Percentiles rank a stretch among this genome's conserved stretches.
These are phyloP conservation scores for Heterochromis multidens DNA, from an alignment of 2,113 vertebrate genomes.

Conservation along the genomic window DNA sequence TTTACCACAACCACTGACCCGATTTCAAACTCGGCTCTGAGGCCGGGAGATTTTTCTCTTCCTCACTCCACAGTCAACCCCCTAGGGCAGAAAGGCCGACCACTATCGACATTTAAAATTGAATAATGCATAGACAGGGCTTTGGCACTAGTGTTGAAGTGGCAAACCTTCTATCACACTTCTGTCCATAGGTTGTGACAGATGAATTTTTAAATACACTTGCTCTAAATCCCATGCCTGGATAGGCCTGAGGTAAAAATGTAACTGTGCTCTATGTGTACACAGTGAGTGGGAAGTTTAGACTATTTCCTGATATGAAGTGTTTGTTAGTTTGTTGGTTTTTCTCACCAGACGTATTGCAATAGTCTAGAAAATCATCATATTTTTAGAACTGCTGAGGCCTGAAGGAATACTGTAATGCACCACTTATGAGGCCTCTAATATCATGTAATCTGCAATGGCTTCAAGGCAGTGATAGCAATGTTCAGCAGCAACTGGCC, in stretches of 20 bases:
- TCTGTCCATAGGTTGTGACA: slow-evolving; percentile 10
- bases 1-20: slow-evolving; percentile 18
- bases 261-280: not conserved
- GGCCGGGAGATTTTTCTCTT: not conserved
- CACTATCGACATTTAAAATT: slow-evolving; percentile 51
- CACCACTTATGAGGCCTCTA: not conserved
- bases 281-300: not conserved
- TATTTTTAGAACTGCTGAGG: not conserved
- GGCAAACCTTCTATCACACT: not conserved
- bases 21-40: slow-evolving; percentile 40
- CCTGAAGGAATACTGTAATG: not conserved
- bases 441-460: not conserved
- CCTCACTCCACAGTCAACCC: slow-evolving; percentile 2
- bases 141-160: slow-evolving; percentile 1
- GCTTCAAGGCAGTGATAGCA: not conserved
- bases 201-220: slow-evolving; percentile 29
- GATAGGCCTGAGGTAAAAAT: slow-evolving; percentile 13
- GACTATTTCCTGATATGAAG: not conserved
- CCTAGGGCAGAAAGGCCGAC: slow-evolving; percentile 10
- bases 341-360: not conserved
- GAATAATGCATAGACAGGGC: slow-evolving; percentile 48
- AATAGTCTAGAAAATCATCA: not conserved
- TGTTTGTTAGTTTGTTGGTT: not conserved
- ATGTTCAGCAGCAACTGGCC: not conserved
- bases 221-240: not conserved